These are phyloP conservation scores for Carcharodon carcharias DNA, from an alignment of 2,797 vertebrate genomes.

Conservation along the genomic window DNA sequence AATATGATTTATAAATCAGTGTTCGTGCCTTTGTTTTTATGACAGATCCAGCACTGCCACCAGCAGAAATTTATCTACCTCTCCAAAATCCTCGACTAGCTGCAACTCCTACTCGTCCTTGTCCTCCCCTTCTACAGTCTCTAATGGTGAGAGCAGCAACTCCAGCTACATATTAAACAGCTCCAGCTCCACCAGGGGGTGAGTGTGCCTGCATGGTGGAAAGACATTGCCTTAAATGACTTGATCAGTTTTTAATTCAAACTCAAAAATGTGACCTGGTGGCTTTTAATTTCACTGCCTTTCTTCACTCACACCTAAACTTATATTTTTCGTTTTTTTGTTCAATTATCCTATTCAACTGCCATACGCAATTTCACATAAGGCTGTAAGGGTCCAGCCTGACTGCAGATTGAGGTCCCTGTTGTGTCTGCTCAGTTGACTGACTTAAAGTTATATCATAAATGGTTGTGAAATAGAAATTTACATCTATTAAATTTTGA, in stretches of 20 bases:
- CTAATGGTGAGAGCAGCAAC: conserved; percentile 83
- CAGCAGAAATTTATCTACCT: conserved; percentile 88
- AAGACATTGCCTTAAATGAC: background rate
- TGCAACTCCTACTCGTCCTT: conserved; percentile 70
- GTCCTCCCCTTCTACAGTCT: conserved; percentile 78
- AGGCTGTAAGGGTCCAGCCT: background rate
- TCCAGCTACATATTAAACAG: conserved; percentile 78
- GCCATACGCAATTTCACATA: background rate
- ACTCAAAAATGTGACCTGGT: background rate
- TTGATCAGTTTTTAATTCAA: conserved; percentile 10
- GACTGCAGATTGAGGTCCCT: background rate
- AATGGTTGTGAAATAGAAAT: background rate
- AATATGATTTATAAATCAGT: conserved; percentile 32
- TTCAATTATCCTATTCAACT: background rate
- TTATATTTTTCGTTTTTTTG: background rate
- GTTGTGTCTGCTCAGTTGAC: background rate
- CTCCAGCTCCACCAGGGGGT: conserved; percentile 71
- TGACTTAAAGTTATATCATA: background rate
- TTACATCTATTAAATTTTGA: background rate
- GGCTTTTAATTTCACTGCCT: background rate
- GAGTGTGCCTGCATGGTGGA: conserved; percentile 41
- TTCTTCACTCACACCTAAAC: background rate
- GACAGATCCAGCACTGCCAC: conserved; percentile 80
- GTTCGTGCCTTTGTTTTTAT: conserved; percentile 37
- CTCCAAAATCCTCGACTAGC: conserved; percentile 77